A percentile compares a stretch with the other conserved stretches of the same genome.
Conservation (phyloP, 2,113 vertebrate species). For the Pelecanoides urinatrix region DNA sequence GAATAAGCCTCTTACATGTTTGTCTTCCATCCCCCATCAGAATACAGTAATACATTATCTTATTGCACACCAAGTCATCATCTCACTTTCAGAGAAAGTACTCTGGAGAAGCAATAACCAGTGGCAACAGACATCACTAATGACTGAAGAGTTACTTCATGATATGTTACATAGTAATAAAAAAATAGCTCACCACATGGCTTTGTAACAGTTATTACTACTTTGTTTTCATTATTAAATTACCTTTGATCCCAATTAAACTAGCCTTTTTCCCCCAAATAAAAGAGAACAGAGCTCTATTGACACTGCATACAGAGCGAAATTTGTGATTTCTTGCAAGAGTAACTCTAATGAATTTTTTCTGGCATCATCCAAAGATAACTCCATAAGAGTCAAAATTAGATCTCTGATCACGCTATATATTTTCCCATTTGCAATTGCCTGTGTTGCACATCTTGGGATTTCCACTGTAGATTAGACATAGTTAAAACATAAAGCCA, state of each 20-base stretch:
- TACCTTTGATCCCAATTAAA: not conserved
- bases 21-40: not conserved
- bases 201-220: not conserved
- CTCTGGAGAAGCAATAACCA: not conserved
- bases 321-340: not conserved
- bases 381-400: not conserved
- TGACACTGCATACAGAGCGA: accelerated
- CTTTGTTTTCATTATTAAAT: not conserved
- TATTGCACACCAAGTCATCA: not conserved
- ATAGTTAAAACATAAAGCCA: not conserved
- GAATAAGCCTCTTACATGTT: not conserved
- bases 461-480: not conserved
- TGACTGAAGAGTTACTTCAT: not conserved
- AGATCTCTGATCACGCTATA: not conserved
- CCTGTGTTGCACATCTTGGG: not conserved
- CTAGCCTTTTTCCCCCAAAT: not conserved
- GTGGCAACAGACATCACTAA: not conserved
- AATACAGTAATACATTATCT: not conserved
- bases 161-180: not conserved
- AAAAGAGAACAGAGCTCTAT: not conserved
- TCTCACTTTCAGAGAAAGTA: not conserved
- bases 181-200: not conserved
- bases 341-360: not conserved
- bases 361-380: not conserved
- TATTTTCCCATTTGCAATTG: not conserved